Percentiles rank a stretch among this genome's conserved stretches.
Evolutionary conservation across 2,113 vertebrate species (phyloP).

Genomic region (Lynx canadensis): DNA sequence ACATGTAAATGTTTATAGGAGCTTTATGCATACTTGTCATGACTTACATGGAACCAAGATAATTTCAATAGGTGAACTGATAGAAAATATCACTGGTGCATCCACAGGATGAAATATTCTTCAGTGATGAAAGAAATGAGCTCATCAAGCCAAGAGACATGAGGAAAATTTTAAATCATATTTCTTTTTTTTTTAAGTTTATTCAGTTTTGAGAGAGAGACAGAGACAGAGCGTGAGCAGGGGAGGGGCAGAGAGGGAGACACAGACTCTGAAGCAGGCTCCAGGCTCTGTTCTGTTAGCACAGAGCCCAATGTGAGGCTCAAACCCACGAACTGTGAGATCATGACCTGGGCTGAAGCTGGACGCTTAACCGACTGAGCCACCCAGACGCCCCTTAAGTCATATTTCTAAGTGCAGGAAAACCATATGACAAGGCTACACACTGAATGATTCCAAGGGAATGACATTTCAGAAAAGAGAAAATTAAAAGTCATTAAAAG

Average conservation of each 20-base stretch:
- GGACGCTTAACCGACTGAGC: too few relatives aligned
- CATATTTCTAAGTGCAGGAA: not conserved
- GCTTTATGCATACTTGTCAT: not conserved
- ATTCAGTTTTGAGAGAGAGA: too few relatives aligned
- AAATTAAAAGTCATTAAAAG: not conserved
- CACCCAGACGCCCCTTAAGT: not conserved
- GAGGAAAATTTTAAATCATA: not conserved
- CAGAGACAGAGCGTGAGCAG: too few relatives aligned
- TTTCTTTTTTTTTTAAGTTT: not conserved
- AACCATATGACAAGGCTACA: not conserved
- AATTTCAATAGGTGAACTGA: not conserved
- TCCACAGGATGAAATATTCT: not conserved
- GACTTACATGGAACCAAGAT: not conserved
- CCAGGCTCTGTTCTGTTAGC: too few relatives aligned
- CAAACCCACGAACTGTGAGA: too few relatives aligned
- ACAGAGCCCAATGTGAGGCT: too few relatives aligned
- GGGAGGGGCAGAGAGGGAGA: too few relatives aligned
- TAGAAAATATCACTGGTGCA: not conserved
- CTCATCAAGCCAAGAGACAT: not conserved
- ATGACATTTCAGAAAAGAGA: not conserved
- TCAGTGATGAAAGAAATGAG: not conserved
- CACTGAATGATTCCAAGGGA: not conserved
- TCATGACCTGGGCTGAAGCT: too few relatives aligned
- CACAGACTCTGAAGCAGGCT: too few relatives aligned
- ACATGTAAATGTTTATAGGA: not conserved